phyloP scores from a whole-genome alignment of 2,888 invertebrate genomes.

The Cosmia trapezina region DNA sequence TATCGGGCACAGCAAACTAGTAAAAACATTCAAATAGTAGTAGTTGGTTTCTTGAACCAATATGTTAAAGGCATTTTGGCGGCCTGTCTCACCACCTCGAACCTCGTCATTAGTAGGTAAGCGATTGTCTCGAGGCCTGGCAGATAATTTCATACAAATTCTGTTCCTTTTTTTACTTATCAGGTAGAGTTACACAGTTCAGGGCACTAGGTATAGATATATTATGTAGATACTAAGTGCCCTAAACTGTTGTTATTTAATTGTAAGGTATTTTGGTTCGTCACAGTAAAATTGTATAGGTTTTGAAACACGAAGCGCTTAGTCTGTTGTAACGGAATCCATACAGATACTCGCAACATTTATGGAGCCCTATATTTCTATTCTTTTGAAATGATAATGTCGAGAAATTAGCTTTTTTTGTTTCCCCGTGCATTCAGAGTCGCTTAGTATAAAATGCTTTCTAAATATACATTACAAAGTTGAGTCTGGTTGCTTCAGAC shows the following conservation, averaged over 20 bases:
- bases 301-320: not conserved
- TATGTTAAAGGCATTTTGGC: not conserved
- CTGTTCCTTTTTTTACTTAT: not conserved
- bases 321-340: not conserved
- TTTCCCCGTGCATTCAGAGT: not conserved
- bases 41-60: not conserved
- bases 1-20: not conserved
- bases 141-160: not conserved
- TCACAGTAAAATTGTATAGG: not conserved
- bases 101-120: not conserved
- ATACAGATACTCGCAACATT: not conserved
- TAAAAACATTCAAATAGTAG: too few relatives aligned
- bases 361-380: not conserved
- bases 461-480: conserved; percentile 12
- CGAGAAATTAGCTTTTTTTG: not conserved
- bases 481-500: not conserved
- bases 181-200: not conserved
- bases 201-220: too few relatives aligned
- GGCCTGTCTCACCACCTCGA: not conserved
- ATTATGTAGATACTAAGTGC: not conserved
- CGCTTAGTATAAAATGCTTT: not conserved
- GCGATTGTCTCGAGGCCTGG: not conserved
- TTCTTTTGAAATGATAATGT: not conserved
- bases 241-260: not conserved
- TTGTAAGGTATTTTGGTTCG: not conserved